Base-by-base conservation (phyloP, 1,140 invertebrate genomes). In the Globodera rostochiensis region DNA sequence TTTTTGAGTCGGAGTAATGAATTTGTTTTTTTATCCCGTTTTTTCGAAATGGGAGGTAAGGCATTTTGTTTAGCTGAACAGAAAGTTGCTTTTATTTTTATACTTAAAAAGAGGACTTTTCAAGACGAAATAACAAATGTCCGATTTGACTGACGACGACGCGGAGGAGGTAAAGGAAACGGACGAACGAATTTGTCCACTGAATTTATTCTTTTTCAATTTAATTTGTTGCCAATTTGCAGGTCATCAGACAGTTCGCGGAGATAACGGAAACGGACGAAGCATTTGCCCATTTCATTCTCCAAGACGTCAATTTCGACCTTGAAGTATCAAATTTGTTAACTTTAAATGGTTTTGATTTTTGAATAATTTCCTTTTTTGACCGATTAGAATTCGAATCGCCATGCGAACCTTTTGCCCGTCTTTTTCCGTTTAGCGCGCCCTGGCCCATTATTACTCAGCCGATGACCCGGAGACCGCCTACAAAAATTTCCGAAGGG, bases 241-340 rank as follows among this genome's bases (percentile, higher is more conserved):
- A 79, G 45, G 82, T 80, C 53, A 85, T 86, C 60, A 36, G 76
- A 21, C 69, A 87, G 53, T 86, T 86, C 74, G 80, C 85, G 15
- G 80, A 82, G 69, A 86, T 86, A 46, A 86, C 85, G 4, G 73
- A 79, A 13, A 84, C 83, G 15, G 85, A 86, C 66, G 85, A 86
- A 45, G 80, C 80, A 25, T 74, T 87, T 49, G 85, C 85, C 8
- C 85, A 87, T 53, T 71, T 76, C 21, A 79, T 86, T 47, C 71
- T 86, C 6, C 85, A 86, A 47, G 85, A 86, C 21, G 83, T 79
- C 7, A 78, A 81, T 66, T 86, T 75, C 69, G 79, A 86, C 73
- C 66, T 86, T 2, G 79, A 86, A 7, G 84, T 85, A 67, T 21
- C 25, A 13, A 69, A 76, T 74, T 36, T 46, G 49, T 60, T 60